Base-by-base conservation (phyloP, 2,113 vertebrate species). In the Eublepharis macularius region DNA sequence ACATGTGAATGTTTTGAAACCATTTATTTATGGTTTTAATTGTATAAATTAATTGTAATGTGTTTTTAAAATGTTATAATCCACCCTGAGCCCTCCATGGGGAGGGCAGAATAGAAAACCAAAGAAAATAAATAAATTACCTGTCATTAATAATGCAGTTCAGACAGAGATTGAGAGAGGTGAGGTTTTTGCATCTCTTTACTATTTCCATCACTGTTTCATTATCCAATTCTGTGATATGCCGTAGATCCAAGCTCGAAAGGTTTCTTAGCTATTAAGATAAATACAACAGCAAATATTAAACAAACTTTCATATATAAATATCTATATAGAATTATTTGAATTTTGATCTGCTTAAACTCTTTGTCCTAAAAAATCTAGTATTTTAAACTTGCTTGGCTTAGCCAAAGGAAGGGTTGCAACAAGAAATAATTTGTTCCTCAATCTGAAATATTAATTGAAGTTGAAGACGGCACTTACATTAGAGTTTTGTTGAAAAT, bases 101-200 rank as follows among this genome's bases (percentile, higher is more conserved):
- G n/a, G n/a, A n/a, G n/a, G n/a, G n/a, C n/a, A n/a, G n/a, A n/a
- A n/a, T n/a, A n/a, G n/a, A n/a, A n/a, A n/a, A n/a, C n/a, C n/a
- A n/a, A n/a, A n/a, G n/a, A n/a, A n/a, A n/a, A n/a, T n/a, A n/a
- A n/a, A n/a, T n/a, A n/a, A 79, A 70, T 88, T 97, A 99, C 99
- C 98, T 98, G 98, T 99, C 98, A 86, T 99, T 98, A 95, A 99
- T 99, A 97, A 98, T 99, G 98, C 98, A 99, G 96, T 99, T 99
- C 94, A 99, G 97, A 96, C 99, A 99, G 39, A 99, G 98, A 97
- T 99, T 99, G 92, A 99, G 98, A 70, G 98, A 99, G 92, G 97
- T 98, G 90, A 99, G 98, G 89, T 97, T 98, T 92, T 95, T 97
- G 95, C 99, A 99, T 93, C 97, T 98, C 93, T 97, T 98, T 92